These are phyloP conservation scores for Pammene fasciana DNA, from an alignment of 2,888 invertebrate genomes.

Conservation along the genomic window DNA sequence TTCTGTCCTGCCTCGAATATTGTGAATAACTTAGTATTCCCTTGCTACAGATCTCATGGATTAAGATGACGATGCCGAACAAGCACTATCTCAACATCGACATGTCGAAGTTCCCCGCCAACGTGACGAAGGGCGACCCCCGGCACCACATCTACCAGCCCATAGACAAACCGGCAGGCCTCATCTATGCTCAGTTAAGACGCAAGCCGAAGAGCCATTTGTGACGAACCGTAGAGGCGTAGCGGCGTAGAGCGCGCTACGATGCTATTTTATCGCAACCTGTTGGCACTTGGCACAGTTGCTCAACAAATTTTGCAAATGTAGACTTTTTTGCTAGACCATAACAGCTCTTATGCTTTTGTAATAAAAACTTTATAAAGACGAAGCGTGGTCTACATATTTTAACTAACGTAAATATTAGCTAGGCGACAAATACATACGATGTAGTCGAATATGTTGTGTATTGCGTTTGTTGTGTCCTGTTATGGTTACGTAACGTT, in stretches of 20 bases:
- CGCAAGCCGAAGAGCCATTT: constrained; percentile 83
- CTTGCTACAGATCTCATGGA: constrained; percentile 84
- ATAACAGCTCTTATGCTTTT: no score
- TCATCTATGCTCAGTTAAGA: constrained; percentile 88
- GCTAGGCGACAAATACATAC: no score
- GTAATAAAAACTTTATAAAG: no score
- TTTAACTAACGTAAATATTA: no score
- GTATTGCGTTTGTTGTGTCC: background rate
- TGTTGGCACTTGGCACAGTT: constrained; percentile 2
- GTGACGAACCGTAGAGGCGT: constrained; percentile 78
- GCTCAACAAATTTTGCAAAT: background rate
- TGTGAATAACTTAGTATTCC: background rate
- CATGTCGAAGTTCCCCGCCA: constrained; percentile 87
- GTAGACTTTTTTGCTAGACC: background rate
- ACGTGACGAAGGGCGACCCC: constrained; percentile 85
- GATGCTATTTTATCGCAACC: constrained; percentile 27
- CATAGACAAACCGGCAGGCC: constrained; percentile 90
- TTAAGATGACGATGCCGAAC: constrained; percentile 91
- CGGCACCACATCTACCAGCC: constrained; percentile 88
- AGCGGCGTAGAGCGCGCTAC: constrained; percentile 55
- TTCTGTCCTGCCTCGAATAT: no score
- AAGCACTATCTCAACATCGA: constrained; percentile 91
- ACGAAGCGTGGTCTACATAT: no score
- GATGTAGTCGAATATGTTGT: background rate
- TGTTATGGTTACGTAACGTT: constrained; percentile 1